These are phyloP conservation scores for Solenopsis invicta DNA, from an alignment of 1,140 invertebrate genomes.

Conservation along the genomic window DNA sequence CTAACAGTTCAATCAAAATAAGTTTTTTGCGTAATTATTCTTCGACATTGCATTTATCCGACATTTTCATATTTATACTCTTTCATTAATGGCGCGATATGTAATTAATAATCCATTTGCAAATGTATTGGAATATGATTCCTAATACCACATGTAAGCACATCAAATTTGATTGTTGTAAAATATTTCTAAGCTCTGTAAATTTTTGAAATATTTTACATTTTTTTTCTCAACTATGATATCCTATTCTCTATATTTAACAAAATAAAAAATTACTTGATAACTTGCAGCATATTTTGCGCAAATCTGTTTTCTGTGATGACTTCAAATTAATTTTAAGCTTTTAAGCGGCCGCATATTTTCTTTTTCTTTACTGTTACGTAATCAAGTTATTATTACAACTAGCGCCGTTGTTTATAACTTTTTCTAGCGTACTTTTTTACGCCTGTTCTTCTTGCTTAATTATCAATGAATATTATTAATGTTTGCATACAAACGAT, in stretches of 20 bases:
- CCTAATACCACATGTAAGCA: no score
- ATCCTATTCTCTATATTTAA: no score
- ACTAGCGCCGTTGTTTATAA: no score
- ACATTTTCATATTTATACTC: neutral
- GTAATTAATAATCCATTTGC: conserved; percentile 14
- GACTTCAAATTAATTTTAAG: neutral
- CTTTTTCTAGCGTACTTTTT: neutral
- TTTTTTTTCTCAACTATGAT: no score
- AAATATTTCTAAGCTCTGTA: no score
- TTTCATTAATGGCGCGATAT: neutral
- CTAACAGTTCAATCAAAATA: neutral
- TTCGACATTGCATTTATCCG: neutral
- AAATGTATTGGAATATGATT: no score
- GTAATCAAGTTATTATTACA: no score
- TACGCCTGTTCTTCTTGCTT: neutral
- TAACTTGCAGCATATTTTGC: neutral
- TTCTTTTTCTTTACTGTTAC: neutral
- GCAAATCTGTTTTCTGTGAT: neutral
- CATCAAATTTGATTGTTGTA: no score
- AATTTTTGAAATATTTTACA: neutral
- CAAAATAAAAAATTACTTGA: neutral
- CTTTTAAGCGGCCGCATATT: neutral
- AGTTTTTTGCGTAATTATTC: neutral
- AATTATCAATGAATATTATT: neutral
- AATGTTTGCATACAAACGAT: neutral